Base-by-base conservation (phyloP, 2,797 vertebrate genomes). In the Psittacula derbiana region DNA sequence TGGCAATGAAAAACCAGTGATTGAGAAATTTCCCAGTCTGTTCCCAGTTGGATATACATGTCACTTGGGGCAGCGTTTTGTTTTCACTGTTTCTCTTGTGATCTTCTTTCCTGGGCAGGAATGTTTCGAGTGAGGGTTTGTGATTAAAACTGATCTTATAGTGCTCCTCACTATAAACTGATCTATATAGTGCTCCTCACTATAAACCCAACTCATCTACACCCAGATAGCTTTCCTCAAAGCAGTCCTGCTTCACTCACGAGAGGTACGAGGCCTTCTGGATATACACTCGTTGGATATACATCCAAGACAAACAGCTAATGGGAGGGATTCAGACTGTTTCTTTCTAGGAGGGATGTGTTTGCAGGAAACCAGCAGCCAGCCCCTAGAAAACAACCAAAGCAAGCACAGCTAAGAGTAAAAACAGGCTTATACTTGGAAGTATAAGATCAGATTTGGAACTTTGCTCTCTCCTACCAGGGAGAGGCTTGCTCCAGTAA, bases 241-340 rank as follows among this genome's bases (percentile, higher is more conserved):
- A 72, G 43, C 50, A 43, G 57, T 14, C 21, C 36, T 43, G 44
- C 71, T 36, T 17, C 33, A 4, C 53, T 10, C 10, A 4, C 2
- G 11, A 11, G 70, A 47, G 16, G 36, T n/a, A 14, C 38, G 2
- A 25, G 8, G 36, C 38, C 58, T 16, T 23, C 64, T 55, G 57
- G 49, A 16, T 10, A 11, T 4, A 24, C 49, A n/a, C 3, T 12
- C 3, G 0, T 4, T 28, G 8, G 15, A 36, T 58, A 58, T 25
- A 36, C 33, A 40, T 27, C 69, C 58, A 55, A 23, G 53, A 61
- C 30, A 91, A 85, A 66, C 3, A 49, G 43, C 52, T 21, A 43
- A 12, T 19, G 33, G 79, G n/a, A n/a, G 41, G 55, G n/a, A 40
- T 57, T 30, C 8, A 30, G 38, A 16, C 25, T n/a, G 25, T 15